Base-by-base conservation (phyloP, 1,140 invertebrate species). In the Zaprionus inermis region DNA sequence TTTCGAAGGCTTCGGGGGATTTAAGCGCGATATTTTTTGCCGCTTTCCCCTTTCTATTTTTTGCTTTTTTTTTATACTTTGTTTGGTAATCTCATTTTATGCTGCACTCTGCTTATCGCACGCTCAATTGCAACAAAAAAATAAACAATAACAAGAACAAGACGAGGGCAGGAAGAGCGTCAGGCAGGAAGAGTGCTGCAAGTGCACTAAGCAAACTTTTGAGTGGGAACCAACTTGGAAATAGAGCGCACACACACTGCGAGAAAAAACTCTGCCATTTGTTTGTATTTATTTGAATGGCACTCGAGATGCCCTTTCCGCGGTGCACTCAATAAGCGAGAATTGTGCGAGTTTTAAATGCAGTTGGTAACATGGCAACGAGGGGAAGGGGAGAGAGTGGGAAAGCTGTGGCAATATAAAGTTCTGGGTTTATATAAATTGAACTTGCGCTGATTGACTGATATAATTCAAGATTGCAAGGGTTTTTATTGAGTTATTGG, bases 261-360 rank as follows among this genome's bases (percentile, higher is more conserved):
- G 3, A 41, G 18, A 24, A 5, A 6, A 3, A 51, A 73, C 55
- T 76, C 77, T 59, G 61, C 67, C 72, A 83, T 83, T 82, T 83
- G 76, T 78, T 82, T 66, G 71, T 82, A 82, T 82, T 82, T 82
- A 82, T 82, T 82, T 82, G 71, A 82, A 82, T 82, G 58, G 79
- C 66, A 67, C 79, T 82, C 64, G 46, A 74, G 61, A 81, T 81
- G 67, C 79, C 46, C 73, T 74, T 44, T 16, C 20, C 20, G 52
- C 34, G 2, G 1, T 28, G 28, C 9, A 46, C 28, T 34, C 36
- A 63, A 52, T 22, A 4, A 32, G 30, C 51, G 6, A 34, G 55
- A 67, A 41, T 34, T 52, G 51, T 20, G 14, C 44, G 34, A 30
- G 52, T 22, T 58, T 49, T 41, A 20, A 30, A 49, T 14, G n/a